phyloP scores from a whole-genome alignment of 2,888 invertebrate genomes.

The Temnothorax rugatulus region DNA sequence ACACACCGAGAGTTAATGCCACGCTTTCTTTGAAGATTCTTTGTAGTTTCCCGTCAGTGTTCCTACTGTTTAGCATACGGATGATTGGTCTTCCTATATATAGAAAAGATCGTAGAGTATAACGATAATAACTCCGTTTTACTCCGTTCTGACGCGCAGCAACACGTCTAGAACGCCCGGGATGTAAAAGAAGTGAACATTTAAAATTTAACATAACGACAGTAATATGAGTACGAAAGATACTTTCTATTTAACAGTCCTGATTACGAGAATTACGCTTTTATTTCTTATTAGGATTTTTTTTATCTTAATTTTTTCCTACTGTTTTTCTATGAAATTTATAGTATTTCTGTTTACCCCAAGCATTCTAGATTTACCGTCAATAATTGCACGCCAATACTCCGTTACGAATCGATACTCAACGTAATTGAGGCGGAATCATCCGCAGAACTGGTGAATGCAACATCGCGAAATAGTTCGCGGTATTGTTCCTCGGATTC shows the following conservation, averaged over 20 bases:
- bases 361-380: neutral
- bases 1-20: constrained; percentile 21
- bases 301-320: too few species aligned
- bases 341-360: neutral
- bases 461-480: constrained; percentile 8
- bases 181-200: neutral
- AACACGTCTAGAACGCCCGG: neutral
- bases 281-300: neutral
- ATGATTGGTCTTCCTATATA: constrained; percentile 22
- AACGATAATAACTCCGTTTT: constrained; percentile 37
- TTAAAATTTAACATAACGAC: constrained; percentile 16
- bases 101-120: constrained; percentile 20
- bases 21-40: constrained; percentile 28
- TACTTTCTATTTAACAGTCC: neutral
- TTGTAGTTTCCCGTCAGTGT: neutral
- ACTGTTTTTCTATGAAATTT: neutral
- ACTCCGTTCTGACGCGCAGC: neutral
- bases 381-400: neutral
- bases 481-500: constrained; percentile 34
- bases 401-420: constrained; percentile 24
- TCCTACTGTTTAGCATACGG: constrained; percentile 18
- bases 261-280: neutral
- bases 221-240: neutral
- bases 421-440: neutral
- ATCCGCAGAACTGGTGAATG: neutral